Evolutionary conservation across 2,888 invertebrate species (phyloP).

Genomic region (Bombyx huttoni): DNA sequence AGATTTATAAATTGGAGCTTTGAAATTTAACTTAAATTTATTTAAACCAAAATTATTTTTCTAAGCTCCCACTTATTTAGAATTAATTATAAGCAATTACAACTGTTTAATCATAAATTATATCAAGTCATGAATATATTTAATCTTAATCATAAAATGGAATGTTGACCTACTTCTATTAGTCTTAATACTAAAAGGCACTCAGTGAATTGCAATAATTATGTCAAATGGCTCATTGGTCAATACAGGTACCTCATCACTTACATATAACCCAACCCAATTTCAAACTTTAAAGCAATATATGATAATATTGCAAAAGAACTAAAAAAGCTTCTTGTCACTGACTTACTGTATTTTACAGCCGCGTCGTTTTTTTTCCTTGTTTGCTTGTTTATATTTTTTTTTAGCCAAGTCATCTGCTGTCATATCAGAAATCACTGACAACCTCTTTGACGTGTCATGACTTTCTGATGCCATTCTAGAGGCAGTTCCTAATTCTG

Average conservation of each 20-base stretch:
- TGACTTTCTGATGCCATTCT: conserved; percentile 21
- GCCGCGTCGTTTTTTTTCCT: conserved; percentile 55
- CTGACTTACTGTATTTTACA: conserved; percentile 56
- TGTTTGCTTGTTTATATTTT: conserved; percentile 49
- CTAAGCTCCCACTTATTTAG: no score
- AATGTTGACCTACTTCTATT: conserved; percentile 27
- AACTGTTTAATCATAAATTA: no score
- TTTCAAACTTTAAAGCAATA: no score
- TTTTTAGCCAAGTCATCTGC: conserved; percentile 57
- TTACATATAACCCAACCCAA: no score
- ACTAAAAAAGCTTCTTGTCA: neutral
- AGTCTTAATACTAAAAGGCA: conserved; percentile 11
- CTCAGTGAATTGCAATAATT: neutral
- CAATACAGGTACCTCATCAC: conserved; percentile 35
- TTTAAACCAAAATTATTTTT: no score
- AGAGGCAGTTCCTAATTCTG: conserved; percentile 26
- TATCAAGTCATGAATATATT: no score
- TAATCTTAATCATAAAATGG: conserved; percentile 24
- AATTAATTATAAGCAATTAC: no score
- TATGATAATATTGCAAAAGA: no score
- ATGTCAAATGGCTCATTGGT: conserved; percentile 52
- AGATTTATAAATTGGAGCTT: no score
- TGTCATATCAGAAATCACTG: conserved; percentile 62
- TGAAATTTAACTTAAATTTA: no score
- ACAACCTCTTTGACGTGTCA: conserved; percentile 48